Evolutionary conservation across 2,888 invertebrate genomes (phyloP).

Genomic region (Agonopterix subpropinquella): DNA sequence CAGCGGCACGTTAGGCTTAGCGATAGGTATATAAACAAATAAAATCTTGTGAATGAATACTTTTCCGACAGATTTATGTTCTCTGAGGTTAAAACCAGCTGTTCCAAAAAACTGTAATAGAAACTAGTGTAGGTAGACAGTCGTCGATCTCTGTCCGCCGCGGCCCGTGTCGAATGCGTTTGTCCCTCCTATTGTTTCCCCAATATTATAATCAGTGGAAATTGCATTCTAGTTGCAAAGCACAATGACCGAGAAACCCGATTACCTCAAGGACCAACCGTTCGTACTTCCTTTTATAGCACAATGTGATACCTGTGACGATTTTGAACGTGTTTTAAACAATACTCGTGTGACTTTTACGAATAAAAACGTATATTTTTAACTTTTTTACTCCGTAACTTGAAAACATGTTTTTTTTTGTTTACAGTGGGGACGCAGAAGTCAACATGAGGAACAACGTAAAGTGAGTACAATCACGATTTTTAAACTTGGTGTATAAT

Average conservation of each 20-base stretch:
- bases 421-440: constrained; percentile 61
- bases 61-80: constrained; percentile 11
- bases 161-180: constrained; percentile 26
- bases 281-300: constrained; percentile 18
- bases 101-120: constrained; percentile 24
- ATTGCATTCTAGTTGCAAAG: constrained; percentile 37
- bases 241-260: constrained; percentile 36
- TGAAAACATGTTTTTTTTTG: constrained; percentile 16
- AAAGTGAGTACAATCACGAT: constrained; percentile 47
- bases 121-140: constrained; percentile 3
- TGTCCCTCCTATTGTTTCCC: constrained; percentile 34
- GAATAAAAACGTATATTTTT: not conserved
- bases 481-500: not conserved
- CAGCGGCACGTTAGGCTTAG: no score
- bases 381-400: not conserved
- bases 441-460: constrained; percentile 65
- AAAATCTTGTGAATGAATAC: no score
- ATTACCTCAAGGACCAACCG: constrained; percentile 27
- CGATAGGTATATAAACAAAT: no score
- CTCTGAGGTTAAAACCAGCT: constrained; percentile 21
- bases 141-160: constrained; percentile 18
- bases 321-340: no score
- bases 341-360: not conserved
- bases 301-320: constrained; percentile 9
- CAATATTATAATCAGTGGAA: constrained; percentile 41